Percentiles rank a stretch among this genome's conserved stretches.
Conservation (phyloP, 23 tunicate genomes). For the Trididemnum nubilum region DNA sequence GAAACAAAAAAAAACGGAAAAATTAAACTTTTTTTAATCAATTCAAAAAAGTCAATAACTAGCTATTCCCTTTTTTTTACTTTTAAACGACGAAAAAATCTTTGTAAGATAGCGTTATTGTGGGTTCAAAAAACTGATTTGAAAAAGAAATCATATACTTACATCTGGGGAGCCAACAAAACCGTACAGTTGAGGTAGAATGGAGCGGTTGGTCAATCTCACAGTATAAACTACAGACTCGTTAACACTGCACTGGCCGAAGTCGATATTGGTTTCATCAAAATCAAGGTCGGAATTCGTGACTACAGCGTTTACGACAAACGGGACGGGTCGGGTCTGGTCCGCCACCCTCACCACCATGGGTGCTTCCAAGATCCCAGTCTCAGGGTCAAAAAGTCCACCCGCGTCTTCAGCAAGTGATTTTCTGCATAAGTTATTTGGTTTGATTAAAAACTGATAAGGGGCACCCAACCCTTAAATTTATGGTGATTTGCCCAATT, state of each 20-base stretch:
- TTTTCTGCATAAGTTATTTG: too few relatives aligned
- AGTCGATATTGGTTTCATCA: slow-evolving; percentile 58
- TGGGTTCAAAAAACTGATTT: too few relatives aligned
- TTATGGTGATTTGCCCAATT: not conserved
- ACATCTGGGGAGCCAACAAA: slow-evolving; percentile 85
- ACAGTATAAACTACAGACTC: slow-evolving; percentile 71
- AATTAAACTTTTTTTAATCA: too few relatives aligned
- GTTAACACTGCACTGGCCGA: slow-evolving; percentile 80
- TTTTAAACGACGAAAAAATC: too few relatives aligned
- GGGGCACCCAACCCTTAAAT: too few relatives aligned
- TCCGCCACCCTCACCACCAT: slow-evolving; percentile 83
- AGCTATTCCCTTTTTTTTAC: too few relatives aligned
- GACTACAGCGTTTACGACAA: slow-evolving; percentile 76
- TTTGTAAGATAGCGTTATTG: too few relatives aligned
- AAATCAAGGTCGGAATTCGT: slow-evolving; percentile 84
- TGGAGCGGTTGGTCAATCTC: slow-evolving; percentile 71
- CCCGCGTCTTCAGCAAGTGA: slow-evolving; percentile 73
- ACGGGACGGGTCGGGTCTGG: slow-evolving; percentile 86
- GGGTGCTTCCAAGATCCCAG: slow-evolving; percentile 83
- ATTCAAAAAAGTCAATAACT: too few relatives aligned
- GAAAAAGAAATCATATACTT: not conserved
- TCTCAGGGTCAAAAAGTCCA: slow-evolving; percentile 75
- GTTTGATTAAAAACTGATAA: not conserved
- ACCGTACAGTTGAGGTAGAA: slow-evolving; percentile 85
- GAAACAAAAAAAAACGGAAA: too few relatives aligned